These are phyloP conservation scores for Cheilosia soror DNA, from an alignment of 2,888 invertebrate species.

Conservation along the genomic window DNA sequence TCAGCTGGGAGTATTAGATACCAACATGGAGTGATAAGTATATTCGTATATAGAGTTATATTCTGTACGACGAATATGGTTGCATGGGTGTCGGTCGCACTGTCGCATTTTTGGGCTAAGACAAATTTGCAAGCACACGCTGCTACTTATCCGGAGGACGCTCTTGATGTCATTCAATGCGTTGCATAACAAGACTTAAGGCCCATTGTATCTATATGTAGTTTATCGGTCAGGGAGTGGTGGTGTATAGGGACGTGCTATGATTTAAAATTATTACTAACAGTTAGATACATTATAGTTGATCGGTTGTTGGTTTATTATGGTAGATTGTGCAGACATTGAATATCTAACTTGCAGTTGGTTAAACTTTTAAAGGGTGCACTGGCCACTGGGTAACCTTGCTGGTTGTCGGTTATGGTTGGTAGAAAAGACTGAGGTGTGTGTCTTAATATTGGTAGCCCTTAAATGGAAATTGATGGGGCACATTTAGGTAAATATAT, in stretches of 20 bases:
- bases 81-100: constrained; percentile 27
- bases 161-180: constrained; percentile 22
- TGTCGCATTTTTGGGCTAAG: constrained; percentile 18
- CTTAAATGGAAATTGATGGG: background rate
- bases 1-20: constrained; percentile 47
- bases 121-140: constrained; percentile 9
- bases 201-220: constrained; percentile 30
- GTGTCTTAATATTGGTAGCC: background rate
- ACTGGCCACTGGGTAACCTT: constrained; percentile 67
- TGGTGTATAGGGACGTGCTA: constrained; percentile 18
- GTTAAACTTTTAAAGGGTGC: constrained; percentile 43
- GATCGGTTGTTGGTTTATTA: background rate
- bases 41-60: background rate
- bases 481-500: no score
- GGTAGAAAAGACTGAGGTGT: background rate
- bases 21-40: constrained; percentile 6
- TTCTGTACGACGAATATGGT: constrained; percentile 14
- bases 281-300: background rate
- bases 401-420: background rate
- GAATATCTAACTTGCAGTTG: background rate
- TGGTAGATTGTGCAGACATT: background rate
- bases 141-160: constrained; percentile 20
- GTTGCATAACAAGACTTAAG: constrained; percentile 38
- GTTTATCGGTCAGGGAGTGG: constrained; percentile 55
- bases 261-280: constrained; percentile 35